Conservation (phyloP, 2,797 vertebrate genomes). For the Acropternis orthonyx region DNA sequence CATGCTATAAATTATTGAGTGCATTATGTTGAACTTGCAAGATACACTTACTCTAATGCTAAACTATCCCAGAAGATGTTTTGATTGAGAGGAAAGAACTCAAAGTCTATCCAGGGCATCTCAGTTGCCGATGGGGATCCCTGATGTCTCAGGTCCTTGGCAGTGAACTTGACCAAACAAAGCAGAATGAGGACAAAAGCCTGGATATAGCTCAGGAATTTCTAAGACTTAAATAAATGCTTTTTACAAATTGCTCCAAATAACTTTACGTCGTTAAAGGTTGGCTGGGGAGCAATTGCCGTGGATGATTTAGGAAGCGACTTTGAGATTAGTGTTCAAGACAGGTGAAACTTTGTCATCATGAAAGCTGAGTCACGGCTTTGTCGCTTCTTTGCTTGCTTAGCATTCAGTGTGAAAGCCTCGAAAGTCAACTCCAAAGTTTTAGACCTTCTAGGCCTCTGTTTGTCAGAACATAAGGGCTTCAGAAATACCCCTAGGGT, state of each 20-base stretch:
- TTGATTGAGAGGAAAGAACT: background rate
- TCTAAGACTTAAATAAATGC: background rate
- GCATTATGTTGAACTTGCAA: background rate
- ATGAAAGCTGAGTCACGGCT: background rate
- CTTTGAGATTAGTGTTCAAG: background rate
- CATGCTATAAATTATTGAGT: background rate
- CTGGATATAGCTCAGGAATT: background rate
- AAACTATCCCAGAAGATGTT: background rate
- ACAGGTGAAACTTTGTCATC: background rate
- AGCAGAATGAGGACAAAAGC: background rate
- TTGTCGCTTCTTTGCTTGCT: background rate
- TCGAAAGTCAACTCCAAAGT: background rate
- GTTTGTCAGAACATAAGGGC: background rate
- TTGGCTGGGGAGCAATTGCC: background rate
- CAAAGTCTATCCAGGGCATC: background rate
- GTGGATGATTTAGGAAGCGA: background rate
- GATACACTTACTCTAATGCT: background rate
- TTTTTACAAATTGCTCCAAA: background rate
- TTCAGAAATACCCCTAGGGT: background rate
- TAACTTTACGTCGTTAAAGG: background rate
- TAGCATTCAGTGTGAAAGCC: background rate
- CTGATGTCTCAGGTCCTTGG: background rate
- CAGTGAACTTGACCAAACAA: background rate
- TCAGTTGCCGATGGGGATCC: background rate
- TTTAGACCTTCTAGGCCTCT: background rate